Base-by-base conservation (phyloP, 2,888 invertebrate species). In the Diplolepis rosae region DNA sequence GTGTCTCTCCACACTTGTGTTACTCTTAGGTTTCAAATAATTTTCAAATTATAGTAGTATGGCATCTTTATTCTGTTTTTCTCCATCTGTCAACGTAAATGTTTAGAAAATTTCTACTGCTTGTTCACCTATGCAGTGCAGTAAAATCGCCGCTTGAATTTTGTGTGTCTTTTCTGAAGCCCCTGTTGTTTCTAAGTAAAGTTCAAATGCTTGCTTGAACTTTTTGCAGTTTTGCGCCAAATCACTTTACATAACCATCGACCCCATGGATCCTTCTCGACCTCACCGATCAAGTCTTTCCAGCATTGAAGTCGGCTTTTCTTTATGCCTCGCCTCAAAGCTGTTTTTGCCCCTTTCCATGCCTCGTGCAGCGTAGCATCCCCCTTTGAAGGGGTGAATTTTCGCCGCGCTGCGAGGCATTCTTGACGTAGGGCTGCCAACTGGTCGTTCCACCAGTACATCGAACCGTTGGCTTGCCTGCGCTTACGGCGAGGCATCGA, bases 211-310 rank as follows among this genome's bases (percentile, higher is more conserved):
- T 51, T 68, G 35, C 52, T 68, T 75, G 27, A 76, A 77, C 32
- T 75, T 76, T 13, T 67, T 68, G 70, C 71, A 77, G 28, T 77
- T 76, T 22, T 30, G 22, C 4, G 66, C 70, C 11, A 74, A 13
- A 45, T 76, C 76, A 2, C 76, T 76, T 32, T 69, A 66, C 73
- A 76, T 70, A 22, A n/a, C 9, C 77, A 77, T 74, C 13, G 71
- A 69, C 39, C n/a, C n/a, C n/a, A n/a, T n/a, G n/a, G n/a, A n/a
- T n/a, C n/a, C n/a, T n/a, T n/a, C n/a, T n/a, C n/a, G n/a, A n/a
- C n/a, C n/a, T n/a, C n/a, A n/a, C n/a, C n/a, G n/a, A n/a, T n/a
- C n/a, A n/a, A n/a, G n/a, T n/a, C n/a, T n/a, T n/a, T n/a, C n/a
- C n/a, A n/a, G n/a, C n/a, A n/a, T n/a, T n/a, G n/a, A n/a, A n/a